Evolutionary conservation across 2,888 invertebrate species (phyloP), one percentile per base, ranked within the genome.

Genomic region (Caenorhabditis sp.): DNA sequence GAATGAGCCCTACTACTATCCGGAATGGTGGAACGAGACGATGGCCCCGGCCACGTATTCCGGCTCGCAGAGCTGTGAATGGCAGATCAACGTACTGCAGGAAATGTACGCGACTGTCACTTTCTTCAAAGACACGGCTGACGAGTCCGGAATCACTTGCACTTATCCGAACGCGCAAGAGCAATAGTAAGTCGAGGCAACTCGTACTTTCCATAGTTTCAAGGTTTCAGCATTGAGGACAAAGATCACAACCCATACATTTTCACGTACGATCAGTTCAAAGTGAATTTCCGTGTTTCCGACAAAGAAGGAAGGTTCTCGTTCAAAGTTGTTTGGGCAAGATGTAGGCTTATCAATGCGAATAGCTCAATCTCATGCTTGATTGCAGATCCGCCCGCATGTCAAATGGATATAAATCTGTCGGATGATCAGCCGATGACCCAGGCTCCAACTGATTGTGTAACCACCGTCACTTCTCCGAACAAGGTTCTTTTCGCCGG

Each of bases 291-390:
- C 17, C 37, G 17, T 11, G 70, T 70, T 53, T 41, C 50, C 32
- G 70, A 59, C 11, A 58, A 58, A 22, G 59, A 52, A 24, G 59
- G 70, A 59, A 24, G 24, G 22, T 70, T 70, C 20, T 70, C 70
- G 15, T 70, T 70, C 46, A 70, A 70, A 20, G 70, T 70, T 15
- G 59, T 59, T 32, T 70, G 70, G 70, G 26, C 58, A 0, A 41
- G 50, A 26, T 68, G 68, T 68, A n/a, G 20, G 68, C 27, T 48
- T 2, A 39, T 20, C 20, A 11, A 27, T 41, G 17, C 17, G 17
- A 4, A 11, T n/a, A 2, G 2, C 20, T 9, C 11, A 0, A 26
- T 22, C 15, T 22, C 8, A 20, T 27, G 1, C 4, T 30, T 5
- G 4, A 17, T 50, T 56, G 20, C 35, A 68, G 68, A 68, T 43